Base-by-base conservation (phyloP, 2,113 vertebrate genomes). In the Monarcha castaneiventris region DNA sequence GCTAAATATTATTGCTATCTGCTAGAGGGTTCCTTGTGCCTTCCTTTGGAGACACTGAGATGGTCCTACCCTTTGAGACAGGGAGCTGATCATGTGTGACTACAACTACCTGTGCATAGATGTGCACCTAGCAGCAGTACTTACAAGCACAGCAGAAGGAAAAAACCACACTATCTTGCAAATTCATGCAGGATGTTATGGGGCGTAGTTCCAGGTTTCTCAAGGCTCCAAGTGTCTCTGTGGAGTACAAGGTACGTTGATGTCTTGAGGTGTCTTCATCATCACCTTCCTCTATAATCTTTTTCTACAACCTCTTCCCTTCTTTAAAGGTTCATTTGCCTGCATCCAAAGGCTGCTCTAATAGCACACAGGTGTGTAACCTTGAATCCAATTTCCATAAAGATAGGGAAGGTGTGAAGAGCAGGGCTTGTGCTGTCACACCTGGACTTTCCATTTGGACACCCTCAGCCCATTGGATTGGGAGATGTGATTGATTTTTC, bases 91-190 rank as follows among this genome's bases (percentile, higher is more conserved):
- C 17, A 30, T 7, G 35, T 52, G 27, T 30, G 23, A 35, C 25
- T 44, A 6, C 22, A 71, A 7, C 17, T 37, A 8, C 22, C 6
- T 9, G 22, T 26, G 13, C 35, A 33, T 1, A 43, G 19, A 30
- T 0, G 0, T n/a, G 9, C 12, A 39, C n/a, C 13, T 11, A 37
- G 51, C 41, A 35, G 4, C 16, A 59, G 37, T 3, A 17, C 13
- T 37, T 16, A 44, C 4, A 44, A 51, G 52, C 35, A 61, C 13
- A 63, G 35, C 16, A 92, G 49, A 48, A 61, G 27, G 10, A 5
- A 54, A 52, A 71, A 33, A 7, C 22, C 59, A 88, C 30, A 13
- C 7, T 27, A 4, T 6, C 15, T 27, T 62, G 6, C 4, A 6
- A 43, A 81, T 46, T 20, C 71, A n/a, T 54, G n/a, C 32, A 71